These are phyloP conservation scores for Buceros bicornis DNA, from an alignment of 2,797 vertebrate species.

Conservation along the genomic window DNA sequence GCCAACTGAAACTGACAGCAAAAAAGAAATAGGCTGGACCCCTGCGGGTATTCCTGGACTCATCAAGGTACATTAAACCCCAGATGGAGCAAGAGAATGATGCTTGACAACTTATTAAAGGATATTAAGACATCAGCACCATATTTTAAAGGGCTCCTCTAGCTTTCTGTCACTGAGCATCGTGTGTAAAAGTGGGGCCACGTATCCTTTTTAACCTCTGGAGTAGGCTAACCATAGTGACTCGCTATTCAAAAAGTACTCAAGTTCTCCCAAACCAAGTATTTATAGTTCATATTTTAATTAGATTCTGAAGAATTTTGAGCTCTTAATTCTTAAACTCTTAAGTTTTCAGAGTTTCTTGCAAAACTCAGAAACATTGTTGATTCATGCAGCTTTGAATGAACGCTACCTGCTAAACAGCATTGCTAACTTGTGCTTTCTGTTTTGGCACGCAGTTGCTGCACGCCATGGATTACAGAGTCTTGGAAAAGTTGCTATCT, in stretches of 20 bases:
- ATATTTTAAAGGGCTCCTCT: neutral
- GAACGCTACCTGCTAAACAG: neutral
- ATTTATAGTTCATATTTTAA: neutral
- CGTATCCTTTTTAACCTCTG: neutral
- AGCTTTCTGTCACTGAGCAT: neutral
- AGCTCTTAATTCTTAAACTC: neutral
- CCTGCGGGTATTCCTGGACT: neutral
- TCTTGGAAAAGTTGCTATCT: slow-evolving; percentile 97
- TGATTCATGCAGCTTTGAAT: neutral
- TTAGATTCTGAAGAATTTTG: neutral
- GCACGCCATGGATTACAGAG: slow-evolving; percentile 99
- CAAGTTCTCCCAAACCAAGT: neutral
- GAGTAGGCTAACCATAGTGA: neutral
- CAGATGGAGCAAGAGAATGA: neutral
- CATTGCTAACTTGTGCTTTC: neutral
- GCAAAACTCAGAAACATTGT: neutral
- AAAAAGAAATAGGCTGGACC: neutral
- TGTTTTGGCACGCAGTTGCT: slow-evolving; percentile 83
- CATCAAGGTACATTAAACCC: neutral
- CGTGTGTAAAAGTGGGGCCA: neutral
- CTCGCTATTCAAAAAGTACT: neutral
- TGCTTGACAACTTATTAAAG: neutral
- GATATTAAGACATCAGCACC: neutral
- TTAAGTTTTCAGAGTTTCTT: neutral
- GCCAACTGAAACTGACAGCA: neutral